Evolutionary conservation across 2,797 vertebrate genomes (phyloP), one percentile per base, ranked within the genome.

Genomic region (Takifugu rubripes): DNA sequence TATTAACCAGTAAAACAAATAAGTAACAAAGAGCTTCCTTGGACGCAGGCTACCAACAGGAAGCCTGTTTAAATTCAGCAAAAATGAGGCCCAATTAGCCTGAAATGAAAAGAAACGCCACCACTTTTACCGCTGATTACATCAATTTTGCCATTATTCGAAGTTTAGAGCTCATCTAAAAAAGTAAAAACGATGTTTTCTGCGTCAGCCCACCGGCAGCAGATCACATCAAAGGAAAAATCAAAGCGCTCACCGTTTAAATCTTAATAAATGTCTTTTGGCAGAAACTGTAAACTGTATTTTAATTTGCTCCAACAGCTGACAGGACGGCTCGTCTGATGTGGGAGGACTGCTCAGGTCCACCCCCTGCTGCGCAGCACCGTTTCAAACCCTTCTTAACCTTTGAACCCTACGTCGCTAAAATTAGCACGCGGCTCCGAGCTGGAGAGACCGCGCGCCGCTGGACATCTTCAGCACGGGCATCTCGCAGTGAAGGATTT

Each of bases 141-240:
- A 21, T 21, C 21, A 21, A 21, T 21, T 21, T 40, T 65, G 56
- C 67, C 61, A 70, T 65, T 68, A 78, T 76, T 72, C 52, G 70
- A 77, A 66, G 64, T 71, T 74, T 70, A 14, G 36, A 40, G 36
- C 14, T 40, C 3, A 10, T 14, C 36, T 40, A 40, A 40, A 40
- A 14, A 33, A 3, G 36, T 14, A 14, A 40, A 40, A 40, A 40
- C 40, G 5, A 11, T 3, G 36, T 14, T 40, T 40, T 14, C 9
- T 31, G 7, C 14, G 12, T 40, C 36, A 40, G 36, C 36, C 36
- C 36, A 40, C 36, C 36, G 12, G 36, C 36, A 40, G 36, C 36
- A 14, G 36, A 40, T 10, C 17, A 17, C 2, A 45, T 5, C 2
- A 45, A 45, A 45, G 17, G 17, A 46, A 46, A 5, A n/a, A n/a